Base-by-base conservation (phyloP, 2,113 vertebrate genomes). In the Anguilla rostrata region DNA sequence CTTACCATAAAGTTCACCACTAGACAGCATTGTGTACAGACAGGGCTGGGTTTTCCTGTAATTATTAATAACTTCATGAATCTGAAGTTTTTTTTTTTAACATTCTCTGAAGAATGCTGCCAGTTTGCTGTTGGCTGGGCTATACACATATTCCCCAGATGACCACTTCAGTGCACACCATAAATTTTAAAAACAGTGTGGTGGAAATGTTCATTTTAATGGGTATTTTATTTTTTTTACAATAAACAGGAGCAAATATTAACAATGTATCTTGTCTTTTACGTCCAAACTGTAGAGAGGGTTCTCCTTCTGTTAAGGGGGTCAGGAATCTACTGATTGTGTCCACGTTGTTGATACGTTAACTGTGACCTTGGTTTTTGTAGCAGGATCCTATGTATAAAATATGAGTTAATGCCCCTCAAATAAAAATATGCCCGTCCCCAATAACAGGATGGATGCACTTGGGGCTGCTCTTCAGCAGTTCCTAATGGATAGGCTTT, bases 401-500 rank as follows among this genome's bases (percentile, higher is more conserved):
- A 93, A 94, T 92, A 93, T 92, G 91, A 93, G 93, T 93, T 90
- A 93, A 93, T 93, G 92, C 90, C 90, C 88, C 93, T 93, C 94
- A 89, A 93, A 89, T 94, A 89, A 92, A 85, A 93, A 94, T 78
- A 94, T 94, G 93, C 93, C 94, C 89, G 86, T 93, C 93, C 93
- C 87, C 88, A 92, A 94, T 92, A 91, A 94, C 94, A 95, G 94
- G 94, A 93, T 93, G 90, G 92, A 95, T 92, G 92, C 94, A 90
- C 63, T 86, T 88, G 83, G 90, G 91, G 93, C 90, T 88, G 93
- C 94, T 92, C 95, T 95, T 95, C 93, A 96, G 89, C 90, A 83
- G 60, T 87, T 91, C 94, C 94, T 96, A 96, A 96, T 96, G 95
- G 95, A 95, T 91, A 66, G 87, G 91, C 94, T 93, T 93, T 93